Percentiles rank a stretch among this genome's conserved stretches.
Evolutionary conservation across 2,888 invertebrate genomes (phyloP).

Genomic region (Acanthacorydalis orientalis): DNA sequence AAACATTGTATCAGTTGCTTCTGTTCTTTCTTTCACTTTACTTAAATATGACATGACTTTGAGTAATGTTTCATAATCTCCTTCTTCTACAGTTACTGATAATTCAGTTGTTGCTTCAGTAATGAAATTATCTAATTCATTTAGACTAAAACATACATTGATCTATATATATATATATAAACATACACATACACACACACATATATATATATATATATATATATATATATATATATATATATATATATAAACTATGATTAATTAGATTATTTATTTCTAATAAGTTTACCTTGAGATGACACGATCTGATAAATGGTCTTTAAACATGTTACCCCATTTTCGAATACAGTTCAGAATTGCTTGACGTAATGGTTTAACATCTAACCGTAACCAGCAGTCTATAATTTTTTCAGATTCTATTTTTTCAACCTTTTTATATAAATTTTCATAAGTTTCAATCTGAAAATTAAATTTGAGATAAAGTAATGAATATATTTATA

Average conservation of each 20-base stretch:
- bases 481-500: no score
- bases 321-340: constrained; percentile 79
- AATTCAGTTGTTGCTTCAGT: constrained; percentile 55
- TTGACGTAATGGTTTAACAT: constrained; percentile 64
- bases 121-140: constrained; percentile 64
- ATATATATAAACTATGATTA: not conserved
- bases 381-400: constrained; percentile 63
- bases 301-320: constrained; percentile 66
- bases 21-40: constrained; percentile 58
- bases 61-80: constrained; percentile 73
- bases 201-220: no score
- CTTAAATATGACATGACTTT: constrained; percentile 69
- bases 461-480: constrained; percentile 17
- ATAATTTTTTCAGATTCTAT: constrained; percentile 51
- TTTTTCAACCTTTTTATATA: constrained; percentile 56
- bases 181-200: no score
- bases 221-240: no score
- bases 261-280: not conserved
- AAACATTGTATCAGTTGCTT: constrained; percentile 74
- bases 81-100: constrained; percentile 54
- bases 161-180: no score
- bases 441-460: constrained; percentile 68
- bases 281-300: constrained; percentile 47
- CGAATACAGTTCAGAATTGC: constrained; percentile 67
- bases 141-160: constrained; percentile 33